Base-by-base conservation (phyloP, 30 jellyfish, hydroid and myxozoan genomes). In the Turritopsis dohrnii region DNA sequence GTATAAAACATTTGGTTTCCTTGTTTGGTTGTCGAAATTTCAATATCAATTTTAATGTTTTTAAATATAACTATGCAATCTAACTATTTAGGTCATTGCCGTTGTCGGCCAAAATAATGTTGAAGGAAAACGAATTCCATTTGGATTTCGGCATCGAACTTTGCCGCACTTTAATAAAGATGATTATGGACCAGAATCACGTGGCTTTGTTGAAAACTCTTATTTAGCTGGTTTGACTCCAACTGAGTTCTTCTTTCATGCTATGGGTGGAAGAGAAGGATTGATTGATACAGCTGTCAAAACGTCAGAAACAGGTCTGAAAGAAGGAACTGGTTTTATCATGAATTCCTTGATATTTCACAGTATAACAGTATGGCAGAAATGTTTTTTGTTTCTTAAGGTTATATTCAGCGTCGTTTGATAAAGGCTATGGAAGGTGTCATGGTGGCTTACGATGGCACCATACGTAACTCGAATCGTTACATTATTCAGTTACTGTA, bases 261-360 rank as follows among this genome's bases (percentile, higher is more conserved):
- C 99, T 30, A 95, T 95, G 99, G 99, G 99, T 25, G 99, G 99
- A 23, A 96, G 99, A n/a, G 99, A 95, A 95, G 99, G 99, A 28
- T 93, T 95, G 69, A 95, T 95, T 88, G 99, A 95, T 90, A 95
- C 99, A 18, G 99, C 99, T 84, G 97, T 95, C 41, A 95, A 95
- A 82, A 95, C 99, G 21, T 82, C 96, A 66, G 99, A 95, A 82
- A 95, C 99, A 7, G 99, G 95, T 87, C 13, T 13, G 60, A 41
- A 41, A 41, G 9, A 41, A 41, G 13, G 60, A 41, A 13, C 5
- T 41, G n/a, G n/a, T n/a, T n/a, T n/a, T n/a, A n/a, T n/a, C n/a
- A n/a, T n/a, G n/a, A n/a, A n/a, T n/a, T n/a, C n/a, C n/a, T n/a
- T n/a, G n/a, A n/a, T n/a, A n/a, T n/a, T n/a, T n/a, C n/a, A n/a